A percentile compares a stretch with the other conserved stretches of the same genome.
Conservation (phyloP, 2,113 vertebrate species). For the Corythornis madagascariensis region DNA sequence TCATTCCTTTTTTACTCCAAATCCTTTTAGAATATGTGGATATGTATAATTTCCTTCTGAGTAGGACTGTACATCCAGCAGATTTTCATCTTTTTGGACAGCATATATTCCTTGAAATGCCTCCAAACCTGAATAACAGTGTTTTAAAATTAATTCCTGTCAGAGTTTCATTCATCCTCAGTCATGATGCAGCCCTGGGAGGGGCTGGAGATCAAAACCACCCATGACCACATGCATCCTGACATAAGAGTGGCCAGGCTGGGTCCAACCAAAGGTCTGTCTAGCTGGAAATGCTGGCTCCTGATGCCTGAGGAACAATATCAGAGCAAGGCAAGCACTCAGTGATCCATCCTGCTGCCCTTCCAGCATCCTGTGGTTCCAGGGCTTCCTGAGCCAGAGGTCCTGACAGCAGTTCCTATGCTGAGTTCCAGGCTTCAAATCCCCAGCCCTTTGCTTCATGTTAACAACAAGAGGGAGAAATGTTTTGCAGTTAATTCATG, state of each 20-base stretch:
- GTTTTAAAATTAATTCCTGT: slow-evolving; percentile 12
- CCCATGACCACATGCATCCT: neutral
- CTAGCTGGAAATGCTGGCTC: neutral
- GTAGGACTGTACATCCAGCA: neutral
- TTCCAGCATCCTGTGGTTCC: neutral
- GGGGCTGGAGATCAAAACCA: neutral
- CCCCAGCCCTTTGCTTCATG: neutral
- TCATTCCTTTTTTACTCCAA: neutral
- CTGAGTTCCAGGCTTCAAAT: neutral
- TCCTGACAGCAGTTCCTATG: neutral
- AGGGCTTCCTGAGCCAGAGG: neutral
- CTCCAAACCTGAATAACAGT: slow-evolving; percentile 1
- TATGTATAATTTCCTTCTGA: neutral
- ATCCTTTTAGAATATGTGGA: neutral
- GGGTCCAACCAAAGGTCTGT: neutral
- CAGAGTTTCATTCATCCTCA: neutral
- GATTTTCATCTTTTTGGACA: slow-evolving; percentile 9
- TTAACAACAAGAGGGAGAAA: neutral
- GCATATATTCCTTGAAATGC: neutral
- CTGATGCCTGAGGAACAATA: neutral
- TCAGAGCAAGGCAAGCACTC: neutral
- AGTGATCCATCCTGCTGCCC: neutral
- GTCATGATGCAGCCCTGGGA: neutral
- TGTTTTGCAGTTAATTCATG: slow-evolving; percentile 36
- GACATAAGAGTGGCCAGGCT: neutral